These are phyloP conservation scores for Chironomus striatipennis DNA, from an alignment of 1,140 invertebrate genomes.

Conservation along the genomic window DNA sequence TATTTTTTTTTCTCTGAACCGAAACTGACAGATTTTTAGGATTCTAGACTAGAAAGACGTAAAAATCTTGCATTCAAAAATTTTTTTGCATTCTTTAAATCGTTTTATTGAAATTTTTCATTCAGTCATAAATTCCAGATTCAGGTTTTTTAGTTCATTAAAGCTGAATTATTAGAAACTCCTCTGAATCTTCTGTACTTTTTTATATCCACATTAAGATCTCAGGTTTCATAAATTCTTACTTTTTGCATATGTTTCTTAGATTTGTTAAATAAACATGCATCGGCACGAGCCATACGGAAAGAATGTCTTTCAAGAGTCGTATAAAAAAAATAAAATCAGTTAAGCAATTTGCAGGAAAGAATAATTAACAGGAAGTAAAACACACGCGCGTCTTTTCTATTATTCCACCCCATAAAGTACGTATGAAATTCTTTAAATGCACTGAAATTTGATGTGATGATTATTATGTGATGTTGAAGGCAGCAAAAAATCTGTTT, in stretches of 20 bases:
- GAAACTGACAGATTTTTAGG: background rate
- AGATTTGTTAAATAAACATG: background rate
- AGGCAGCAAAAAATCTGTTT: constrained; percentile 22
- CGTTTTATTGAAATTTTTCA: background rate
- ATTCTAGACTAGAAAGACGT: background rate
- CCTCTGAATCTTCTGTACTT: too few species aligned
- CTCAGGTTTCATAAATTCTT: too few species aligned
- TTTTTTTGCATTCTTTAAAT: background rate
- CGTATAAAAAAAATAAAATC: background rate
- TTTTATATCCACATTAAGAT: too few species aligned
- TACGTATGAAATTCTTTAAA: background rate
- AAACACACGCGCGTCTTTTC: constrained; percentile 18
- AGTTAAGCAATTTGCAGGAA: background rate
- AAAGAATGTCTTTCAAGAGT: background rate
- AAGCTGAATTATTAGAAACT: too few species aligned
- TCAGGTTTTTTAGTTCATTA: too few species aligned
- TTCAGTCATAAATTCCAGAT: too few species aligned
- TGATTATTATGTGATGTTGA: constrained; percentile 12
- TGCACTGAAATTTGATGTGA: constrained; percentile 10
- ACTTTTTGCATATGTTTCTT: too few species aligned
- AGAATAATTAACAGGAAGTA: constrained; percentile 23
- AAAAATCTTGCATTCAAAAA: background rate
- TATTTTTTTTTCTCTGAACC: background rate
- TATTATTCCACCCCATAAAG: background rate
- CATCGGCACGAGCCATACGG: background rate